Conservation (phyloP, 2,888 invertebrate genomes). For the Lycophotia porphyrea region DNA sequence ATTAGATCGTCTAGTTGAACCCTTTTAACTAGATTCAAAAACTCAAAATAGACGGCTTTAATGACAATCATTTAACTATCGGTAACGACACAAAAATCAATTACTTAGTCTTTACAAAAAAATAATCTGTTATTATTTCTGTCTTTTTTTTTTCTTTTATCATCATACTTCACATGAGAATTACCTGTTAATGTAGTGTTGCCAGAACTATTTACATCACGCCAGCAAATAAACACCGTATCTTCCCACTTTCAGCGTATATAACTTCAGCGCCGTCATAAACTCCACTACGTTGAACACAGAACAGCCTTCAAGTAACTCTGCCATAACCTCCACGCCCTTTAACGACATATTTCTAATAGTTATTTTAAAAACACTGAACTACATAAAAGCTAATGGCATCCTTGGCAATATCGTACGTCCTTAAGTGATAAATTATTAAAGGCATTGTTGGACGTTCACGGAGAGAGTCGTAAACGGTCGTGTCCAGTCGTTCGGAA, state of each 20-base stretch:
- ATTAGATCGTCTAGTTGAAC: too few relatives aligned
- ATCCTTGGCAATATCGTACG: conserved; percentile 76
- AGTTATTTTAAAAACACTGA: conserved; percentile 54
- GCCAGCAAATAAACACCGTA: not conserved
- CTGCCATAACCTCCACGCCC: conserved; percentile 22
- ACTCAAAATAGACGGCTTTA: too few relatives aligned
- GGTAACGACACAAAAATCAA: not conserved
- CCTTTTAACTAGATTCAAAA: too few relatives aligned
- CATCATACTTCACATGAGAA: not conserved
- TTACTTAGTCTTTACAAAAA: too few relatives aligned
- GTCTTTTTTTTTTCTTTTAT: not conserved
- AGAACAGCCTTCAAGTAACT: conserved; percentile 5
- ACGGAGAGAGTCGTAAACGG: conserved; percentile 78
- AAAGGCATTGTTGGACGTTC: conserved; percentile 83
- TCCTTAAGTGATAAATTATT: conserved; percentile 84
- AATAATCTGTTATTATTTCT: not conserved
- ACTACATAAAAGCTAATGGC: conserved; percentile 67
- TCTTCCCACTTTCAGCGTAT: not conserved
- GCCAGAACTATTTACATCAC: not conserved
- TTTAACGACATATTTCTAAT: conserved; percentile 34
- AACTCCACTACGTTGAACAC: conserved; percentile 35
- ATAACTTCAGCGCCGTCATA: conserved; percentile 5
- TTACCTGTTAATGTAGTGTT: not conserved
- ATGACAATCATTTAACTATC: not conserved
- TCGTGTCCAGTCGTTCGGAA: conserved; percentile 83